phyloP scores from a whole-genome alignment of 2,888 invertebrate genomes.

The Callyntrura guangdongensis region DNA sequence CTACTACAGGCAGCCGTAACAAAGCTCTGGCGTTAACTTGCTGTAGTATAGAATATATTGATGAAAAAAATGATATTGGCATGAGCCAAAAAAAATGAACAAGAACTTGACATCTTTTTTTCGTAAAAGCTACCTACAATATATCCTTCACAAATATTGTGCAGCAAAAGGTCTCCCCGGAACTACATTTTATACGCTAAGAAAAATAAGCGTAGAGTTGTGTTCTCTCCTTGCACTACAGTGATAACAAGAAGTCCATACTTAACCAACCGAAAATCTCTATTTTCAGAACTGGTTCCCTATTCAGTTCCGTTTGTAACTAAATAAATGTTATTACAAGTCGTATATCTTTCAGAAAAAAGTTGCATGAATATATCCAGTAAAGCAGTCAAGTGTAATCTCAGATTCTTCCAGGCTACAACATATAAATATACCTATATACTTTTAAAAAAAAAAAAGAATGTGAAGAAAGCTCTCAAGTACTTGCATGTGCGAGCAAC shows the following conservation, averaged over 20 bases:
- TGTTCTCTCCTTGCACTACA: constrained; percentile 28
- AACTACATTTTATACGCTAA: constrained; percentile 47
- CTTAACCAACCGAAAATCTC: constrained; percentile 29
- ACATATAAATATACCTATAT: neutral
- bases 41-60: constrained; percentile 30
- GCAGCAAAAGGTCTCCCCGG: constrained; percentile 25
- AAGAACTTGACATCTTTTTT: constrained; percentile 56
- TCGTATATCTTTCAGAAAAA: constrained; percentile 70
- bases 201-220: constrained; percentile 32
- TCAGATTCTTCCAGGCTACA: constrained; percentile 62
- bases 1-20: neutral
- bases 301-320: constrained; percentile 73
- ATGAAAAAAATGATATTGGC: constrained; percentile 57
- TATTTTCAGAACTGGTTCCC: constrained; percentile 45
- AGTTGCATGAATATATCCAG: constrained; percentile 63
- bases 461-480: constrained; percentile 48
- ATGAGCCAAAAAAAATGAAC: constrained; percentile 39
- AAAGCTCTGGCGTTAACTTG: neutral
- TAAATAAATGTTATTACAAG: constrained; percentile 76
- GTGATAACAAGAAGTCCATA: constrained; percentile 50
- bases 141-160: neutral
- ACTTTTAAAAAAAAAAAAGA: constrained; percentile 5
- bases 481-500: neutral
- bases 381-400: constrained; percentile 74
- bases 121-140: constrained; percentile 3